phyloP scores from a whole-genome alignment of 2,797 vertebrate genomes.

The Myotis pilosus region DNA sequence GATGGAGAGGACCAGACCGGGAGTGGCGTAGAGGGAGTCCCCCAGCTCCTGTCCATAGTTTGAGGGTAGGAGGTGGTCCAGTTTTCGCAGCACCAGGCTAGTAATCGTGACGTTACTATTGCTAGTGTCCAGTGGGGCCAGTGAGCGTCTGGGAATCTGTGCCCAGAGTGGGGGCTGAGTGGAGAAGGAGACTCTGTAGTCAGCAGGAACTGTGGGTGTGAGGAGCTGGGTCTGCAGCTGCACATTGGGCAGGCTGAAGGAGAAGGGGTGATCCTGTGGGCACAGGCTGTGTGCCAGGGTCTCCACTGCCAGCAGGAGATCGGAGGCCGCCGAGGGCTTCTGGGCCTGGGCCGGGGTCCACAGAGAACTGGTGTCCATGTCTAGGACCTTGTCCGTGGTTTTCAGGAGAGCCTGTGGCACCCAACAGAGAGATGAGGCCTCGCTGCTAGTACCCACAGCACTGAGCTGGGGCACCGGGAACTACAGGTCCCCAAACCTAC shows the following conservation, averaged over 20 bases:
- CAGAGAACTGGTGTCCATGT: slow-evolving; percentile 32
- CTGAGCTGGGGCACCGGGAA: background rate
- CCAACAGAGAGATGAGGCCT: background rate
- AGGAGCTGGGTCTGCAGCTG: slow-evolving; percentile 57
- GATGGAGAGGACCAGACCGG: slow-evolving; percentile 65
- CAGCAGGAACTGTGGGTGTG: accelerated
- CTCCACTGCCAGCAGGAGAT: slow-evolving; percentile 74
- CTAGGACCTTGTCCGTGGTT: slow-evolving; percentile 70
- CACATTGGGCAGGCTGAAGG: slow-evolving; percentile 54
- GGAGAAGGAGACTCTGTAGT: slow-evolving; percentile 65
- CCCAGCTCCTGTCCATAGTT: slow-evolving; percentile 31
- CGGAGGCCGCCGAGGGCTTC: background rate
- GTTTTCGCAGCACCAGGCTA: slow-evolving; percentile 68
- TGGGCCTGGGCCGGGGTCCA: slow-evolving; percentile 62
- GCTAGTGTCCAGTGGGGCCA: background rate
- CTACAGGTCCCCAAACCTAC: background rate
- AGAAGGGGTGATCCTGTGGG: slow-evolving; percentile 7
- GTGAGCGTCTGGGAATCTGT: slow-evolving; percentile 14
- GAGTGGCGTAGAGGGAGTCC: slow-evolving; percentile 35
- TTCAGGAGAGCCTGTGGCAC: slow-evolving; percentile 66
- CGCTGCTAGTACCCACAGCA: background rate
- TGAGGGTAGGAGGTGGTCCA: slow-evolving; percentile 65
- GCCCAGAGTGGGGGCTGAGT: background rate
- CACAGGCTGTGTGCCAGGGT: slow-evolving; percentile 54
- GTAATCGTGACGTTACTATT: slow-evolving; percentile 39